phyloP scores from a whole-genome alignment of 2,797 vertebrate species.

The Austrolebias charrua region DNA sequence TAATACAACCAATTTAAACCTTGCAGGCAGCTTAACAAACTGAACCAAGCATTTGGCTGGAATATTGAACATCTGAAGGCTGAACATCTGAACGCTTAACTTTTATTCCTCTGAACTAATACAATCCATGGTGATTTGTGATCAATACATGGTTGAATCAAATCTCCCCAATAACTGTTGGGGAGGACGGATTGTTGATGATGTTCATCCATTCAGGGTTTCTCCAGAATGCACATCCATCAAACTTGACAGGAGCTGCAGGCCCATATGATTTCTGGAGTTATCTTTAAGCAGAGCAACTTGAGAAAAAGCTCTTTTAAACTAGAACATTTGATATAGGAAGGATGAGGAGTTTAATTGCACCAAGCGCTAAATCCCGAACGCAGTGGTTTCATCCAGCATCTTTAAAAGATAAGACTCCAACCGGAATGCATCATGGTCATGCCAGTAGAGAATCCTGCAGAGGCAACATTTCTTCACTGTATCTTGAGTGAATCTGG shows the following conservation, averaged over 20 bases:
- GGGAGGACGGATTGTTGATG: neutral
- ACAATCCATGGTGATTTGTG: neutral
- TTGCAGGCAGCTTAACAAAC: too few species aligned
- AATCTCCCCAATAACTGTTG: neutral
- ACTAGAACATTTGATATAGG: neutral
- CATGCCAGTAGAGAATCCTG: too few species aligned
- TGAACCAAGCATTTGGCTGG: neutral
- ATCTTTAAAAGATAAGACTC: neutral
- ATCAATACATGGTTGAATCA: neutral
- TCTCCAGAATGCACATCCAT: neutral
- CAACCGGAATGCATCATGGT: too few species aligned
- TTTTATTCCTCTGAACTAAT: neutral
- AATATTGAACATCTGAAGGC: neutral
- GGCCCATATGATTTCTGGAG: neutral
- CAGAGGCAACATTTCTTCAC: too few species aligned
- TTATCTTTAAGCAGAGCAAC: slow-evolving; percentile 1
- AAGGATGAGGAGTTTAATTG: neutral
- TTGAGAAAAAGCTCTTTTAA: neutral
- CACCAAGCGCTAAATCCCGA: neutral
- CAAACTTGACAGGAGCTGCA: neutral
- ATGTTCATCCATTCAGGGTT: neutral
- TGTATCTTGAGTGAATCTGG: too few species aligned
- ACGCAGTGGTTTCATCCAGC: neutral
- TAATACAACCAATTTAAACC: too few species aligned
- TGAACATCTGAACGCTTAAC: neutral